phyloP scores from a whole-genome alignment of 2,888 invertebrate species.

The Acrobeloides nanus region DNA sequence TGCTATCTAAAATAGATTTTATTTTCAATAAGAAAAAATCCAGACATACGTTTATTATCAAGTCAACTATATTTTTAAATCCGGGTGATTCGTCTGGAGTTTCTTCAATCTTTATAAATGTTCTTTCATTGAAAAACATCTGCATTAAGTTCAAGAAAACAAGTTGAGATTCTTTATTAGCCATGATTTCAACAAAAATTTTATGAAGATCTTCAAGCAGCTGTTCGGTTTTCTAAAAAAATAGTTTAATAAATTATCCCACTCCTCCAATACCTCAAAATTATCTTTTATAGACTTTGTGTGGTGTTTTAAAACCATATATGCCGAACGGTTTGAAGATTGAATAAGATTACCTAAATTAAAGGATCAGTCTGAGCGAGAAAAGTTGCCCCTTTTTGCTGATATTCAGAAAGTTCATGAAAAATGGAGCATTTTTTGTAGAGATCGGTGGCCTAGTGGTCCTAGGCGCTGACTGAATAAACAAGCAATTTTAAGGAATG shows the following conservation, averaged over 20 bases:
- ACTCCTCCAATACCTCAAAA: conserved; percentile 3
- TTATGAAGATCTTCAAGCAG: neutral
- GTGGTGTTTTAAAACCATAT: conserved; percentile 9
- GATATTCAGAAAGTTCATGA: too few species aligned
- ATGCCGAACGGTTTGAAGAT: conserved; percentile 18
- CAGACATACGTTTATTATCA: conserved; percentile 14
- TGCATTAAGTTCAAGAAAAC: too few species aligned
- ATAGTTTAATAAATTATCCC: neutral
- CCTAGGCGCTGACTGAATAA: too few species aligned
- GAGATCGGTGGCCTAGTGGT: too few species aligned
- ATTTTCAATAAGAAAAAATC: neutral
- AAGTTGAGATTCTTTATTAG: too few species aligned
- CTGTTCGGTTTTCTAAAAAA: neutral
- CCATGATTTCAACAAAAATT: too few species aligned
- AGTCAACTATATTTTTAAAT: conserved; percentile 15
- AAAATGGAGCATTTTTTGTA: too few species aligned
- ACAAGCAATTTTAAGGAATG: conserved; percentile 9
- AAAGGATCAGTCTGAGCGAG: too few species aligned
- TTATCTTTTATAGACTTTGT: conserved; percentile 13
- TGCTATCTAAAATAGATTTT: conserved; percentile 10
- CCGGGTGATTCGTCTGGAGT: conserved; percentile 12
- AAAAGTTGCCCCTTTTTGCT: too few species aligned
- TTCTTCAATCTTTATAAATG: too few species aligned
- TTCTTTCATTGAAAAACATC: conserved; percentile 10
- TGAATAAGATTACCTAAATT: conserved; percentile 15